phyloP scores from a whole-genome alignment of 2,113 vertebrate species.

The Gambusia holbrooki region DNA sequence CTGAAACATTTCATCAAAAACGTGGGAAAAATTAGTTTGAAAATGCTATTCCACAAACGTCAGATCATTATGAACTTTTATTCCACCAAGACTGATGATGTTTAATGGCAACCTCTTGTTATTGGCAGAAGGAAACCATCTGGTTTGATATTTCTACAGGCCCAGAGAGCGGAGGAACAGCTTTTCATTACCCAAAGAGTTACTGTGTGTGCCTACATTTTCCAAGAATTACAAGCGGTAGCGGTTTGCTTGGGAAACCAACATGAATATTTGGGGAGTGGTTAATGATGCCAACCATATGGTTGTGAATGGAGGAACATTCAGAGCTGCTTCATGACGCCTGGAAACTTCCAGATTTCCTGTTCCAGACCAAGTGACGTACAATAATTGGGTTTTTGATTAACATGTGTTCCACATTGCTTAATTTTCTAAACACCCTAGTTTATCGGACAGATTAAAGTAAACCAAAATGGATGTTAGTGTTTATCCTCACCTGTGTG shows the following conservation, averaged over 20 bases:
- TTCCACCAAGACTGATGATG: constrained; percentile 10
- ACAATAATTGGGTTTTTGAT: constrained; percentile 32
- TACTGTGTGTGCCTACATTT: constrained; percentile 56
- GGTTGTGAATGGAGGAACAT: constrained; percentile 45
- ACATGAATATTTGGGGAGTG: constrained; percentile 56
- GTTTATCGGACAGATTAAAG: constrained; percentile 5
- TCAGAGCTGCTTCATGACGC: constrained; percentile 27
- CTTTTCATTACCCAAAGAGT: constrained; percentile 50
- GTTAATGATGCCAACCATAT: constrained; percentile 69
- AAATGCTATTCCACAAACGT: not conserved
- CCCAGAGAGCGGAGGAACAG: constrained; percentile 20
- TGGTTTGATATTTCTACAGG: constrained; percentile 32
- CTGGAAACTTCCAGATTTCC: constrained; percentile 56
- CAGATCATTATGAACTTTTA: constrained; percentile 36
- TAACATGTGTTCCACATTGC: constrained; percentile 1
- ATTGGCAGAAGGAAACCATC: constrained; percentile 24
- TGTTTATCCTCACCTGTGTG: not conserved
- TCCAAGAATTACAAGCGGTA: constrained; percentile 56
- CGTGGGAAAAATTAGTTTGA: not conserved
- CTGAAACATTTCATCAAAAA: not conserved
- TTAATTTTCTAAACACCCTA: not conserved
- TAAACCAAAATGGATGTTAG: not conserved
- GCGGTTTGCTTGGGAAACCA: constrained; percentile 62
- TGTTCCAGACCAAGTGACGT: constrained; percentile 34
- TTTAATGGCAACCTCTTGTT: constrained; percentile 35